Evolutionary conservation across 64 coral and sea anemone genomes (phyloP), one percentile per base, ranked within the genome.

Genomic region (Exaiptasia diaphana): DNA sequence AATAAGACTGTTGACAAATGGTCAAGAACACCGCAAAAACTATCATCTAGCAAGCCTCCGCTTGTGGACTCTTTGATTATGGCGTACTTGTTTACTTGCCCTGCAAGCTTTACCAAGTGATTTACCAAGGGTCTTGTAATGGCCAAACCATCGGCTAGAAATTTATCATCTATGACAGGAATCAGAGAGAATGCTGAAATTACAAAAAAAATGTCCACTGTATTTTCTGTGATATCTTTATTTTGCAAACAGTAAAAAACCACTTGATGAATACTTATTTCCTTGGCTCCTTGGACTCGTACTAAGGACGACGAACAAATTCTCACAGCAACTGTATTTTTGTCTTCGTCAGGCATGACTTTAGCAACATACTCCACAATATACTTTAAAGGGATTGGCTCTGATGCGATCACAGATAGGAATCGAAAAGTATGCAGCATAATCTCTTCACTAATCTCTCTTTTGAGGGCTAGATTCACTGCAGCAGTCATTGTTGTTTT

Each of bases 321-420:
- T 6, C 25, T 59, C 23, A 64, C 33, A 23, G 38, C 62, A 9
- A 88, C 65, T 4, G 69, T 6, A n/a, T 79, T 35, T 59, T 88
- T 38, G 23, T 68, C 63, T 68, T 77, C 18, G 11, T 44, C 34
- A 15, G 63, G 34, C 27, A 68, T 48, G 12, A 9, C 63, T 14
- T 18, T 41, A 21, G 44, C 40, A 11, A 79, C 75, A 23, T 84
- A 85, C n/a, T 61, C 37, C 15, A 54, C 71, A 53, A 83, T 52
- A 60, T 68, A 67, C 18, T 91, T 58, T 4, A 91, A 31, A 0
- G 88, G 73, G 20, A 91, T 41, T 14, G 50, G 53, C n/a, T 91
- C 88, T 13, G 50, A 31, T 21, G 88, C 38, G 4, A 76, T 36
- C 11, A 84, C 36, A 13, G 88, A 91, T 22, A 91, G 58, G 14